Percentiles rank a stretch among this genome's conserved stretches.
These are phyloP conservation scores for Channa striata DNA, from an alignment of 2,797 vertebrate species.

Conservation along the genomic window DNA sequence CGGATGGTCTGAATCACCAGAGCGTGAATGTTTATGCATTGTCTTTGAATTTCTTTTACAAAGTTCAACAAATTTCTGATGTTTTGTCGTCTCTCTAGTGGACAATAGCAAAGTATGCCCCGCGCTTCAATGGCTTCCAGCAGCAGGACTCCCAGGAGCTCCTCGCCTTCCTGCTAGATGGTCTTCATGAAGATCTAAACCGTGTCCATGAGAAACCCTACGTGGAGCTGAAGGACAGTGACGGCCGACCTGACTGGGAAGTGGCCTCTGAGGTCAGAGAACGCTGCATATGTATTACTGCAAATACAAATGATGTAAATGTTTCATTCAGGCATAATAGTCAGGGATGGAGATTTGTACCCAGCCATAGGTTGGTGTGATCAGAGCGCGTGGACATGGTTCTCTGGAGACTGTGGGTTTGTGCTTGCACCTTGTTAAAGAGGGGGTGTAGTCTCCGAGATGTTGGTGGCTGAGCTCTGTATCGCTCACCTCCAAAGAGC, in stretches of 20 bases:
- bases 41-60: too few species aligned
- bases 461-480: too few species aligned
- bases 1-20: too few species aligned
- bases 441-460: too few species aligned
- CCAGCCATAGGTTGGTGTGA: too few species aligned
- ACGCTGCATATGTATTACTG: background rate
- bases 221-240: slow-evolving; percentile 97
- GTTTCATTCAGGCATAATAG: background rate
- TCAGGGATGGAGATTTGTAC: too few species aligned
- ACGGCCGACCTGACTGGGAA: slow-evolving; percentile 96
- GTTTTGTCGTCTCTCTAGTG: slow-evolving; percentile 82
- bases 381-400: too few species aligned
- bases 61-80: background rate
- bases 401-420: too few species aligned
- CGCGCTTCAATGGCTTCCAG: slow-evolving; percentile 98
- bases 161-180: slow-evolving; percentile 96
- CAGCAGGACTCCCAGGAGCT: slow-evolving; percentile 99
- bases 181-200: slow-evolving; percentile 98
- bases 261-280: slow-evolving; percentile 94
- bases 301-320: background rate
- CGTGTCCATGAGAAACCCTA: slow-evolving; percentile 98
- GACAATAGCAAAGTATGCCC: slow-evolving; percentile 99
- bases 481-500: too few species aligned
- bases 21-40: too few species aligned
- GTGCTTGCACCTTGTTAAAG: too few species aligned